phyloP scores from a whole-genome alignment of 2,113 vertebrate genomes.

The Atractosteus spatula region DNA sequence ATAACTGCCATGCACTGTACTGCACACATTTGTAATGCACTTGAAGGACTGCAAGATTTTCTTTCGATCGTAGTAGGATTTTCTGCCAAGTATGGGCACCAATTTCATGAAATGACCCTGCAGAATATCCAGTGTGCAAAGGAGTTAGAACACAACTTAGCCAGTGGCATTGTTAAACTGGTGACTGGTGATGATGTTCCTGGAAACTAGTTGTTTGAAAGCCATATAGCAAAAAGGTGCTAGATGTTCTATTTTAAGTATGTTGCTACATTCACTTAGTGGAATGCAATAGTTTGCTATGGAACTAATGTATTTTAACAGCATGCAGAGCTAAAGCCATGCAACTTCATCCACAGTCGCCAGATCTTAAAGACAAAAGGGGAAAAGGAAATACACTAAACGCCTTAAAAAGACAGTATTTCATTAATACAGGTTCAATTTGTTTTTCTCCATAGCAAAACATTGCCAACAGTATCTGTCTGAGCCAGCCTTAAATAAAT shows the following conservation, averaged over 20 bases:
- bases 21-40: slow-evolving; percentile 79
- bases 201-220: slow-evolving; percentile 74
- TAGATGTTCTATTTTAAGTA: slow-evolving; percentile 77
- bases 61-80: slow-evolving; percentile 59
- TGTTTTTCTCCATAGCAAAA: too few species aligned
- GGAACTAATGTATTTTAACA: slow-evolving; percentile 66
- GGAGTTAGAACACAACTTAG: slow-evolving; percentile 56
- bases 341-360: slow-evolving; percentile 57
- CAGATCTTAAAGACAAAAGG: slow-evolving; percentile 31
- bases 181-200: slow-evolving; percentile 67
- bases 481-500: too few species aligned
- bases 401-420: slow-evolving; percentile 9
- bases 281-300: slow-evolving; percentile 76
- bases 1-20: slow-evolving; percentile 97
- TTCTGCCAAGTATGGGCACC: background rate
- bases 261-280: slow-evolving; percentile 66
- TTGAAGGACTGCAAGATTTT: slow-evolving; percentile 78
- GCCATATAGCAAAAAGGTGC: slow-evolving; percentile 77
- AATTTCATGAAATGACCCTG: too few species aligned
- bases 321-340: slow-evolving; percentile 69
- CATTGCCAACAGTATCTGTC: too few species aligned
- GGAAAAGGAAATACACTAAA: slow-evolving; percentile 17
- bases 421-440: slow-evolving; percentile 28
- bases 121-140: background rate
- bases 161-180: slow-evolving; percentile 62